phyloP scores from a whole-genome alignment of 2,797 vertebrate genomes.

The Sebastes matsubarae region DNA sequence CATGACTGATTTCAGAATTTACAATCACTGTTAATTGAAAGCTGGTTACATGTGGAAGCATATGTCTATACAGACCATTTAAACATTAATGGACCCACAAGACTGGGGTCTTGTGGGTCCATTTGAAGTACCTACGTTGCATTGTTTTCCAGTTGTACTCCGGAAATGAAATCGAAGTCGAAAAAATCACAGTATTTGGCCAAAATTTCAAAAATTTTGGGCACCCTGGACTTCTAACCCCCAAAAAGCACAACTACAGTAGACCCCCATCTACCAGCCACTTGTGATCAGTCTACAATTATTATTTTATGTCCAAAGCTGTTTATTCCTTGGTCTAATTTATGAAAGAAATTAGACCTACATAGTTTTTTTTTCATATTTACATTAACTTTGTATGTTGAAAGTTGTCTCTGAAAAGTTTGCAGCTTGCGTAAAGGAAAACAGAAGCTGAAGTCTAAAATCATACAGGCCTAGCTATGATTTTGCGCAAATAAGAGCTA shows the following conservation, averaged over 20 bases:
- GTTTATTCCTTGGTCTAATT: background rate
- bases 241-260: too few relatives aligned
- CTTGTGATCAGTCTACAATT: background rate
- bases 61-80: background rate
- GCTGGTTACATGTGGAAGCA: background rate
- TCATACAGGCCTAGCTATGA: too few relatives aligned
- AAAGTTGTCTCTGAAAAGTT: background rate
- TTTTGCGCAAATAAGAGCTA: too few relatives aligned
- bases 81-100: background rate
- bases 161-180: rapidly evolving
- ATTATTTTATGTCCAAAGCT: background rate
- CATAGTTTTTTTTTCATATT: background rate
- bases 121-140: too few relatives aligned
- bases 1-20: background rate
- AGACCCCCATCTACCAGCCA: background rate
- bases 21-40: background rate
- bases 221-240: too few relatives aligned
- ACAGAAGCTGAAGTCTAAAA: background rate
- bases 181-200: too few relatives aligned
- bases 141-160: too few relatives aligned
- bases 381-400: background rate
- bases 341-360: background rate
- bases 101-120: too few relatives aligned
- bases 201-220: too few relatives aligned
- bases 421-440: background rate